Base-by-base conservation (phyloP, 2,888 invertebrate genomes). In the Cyaniris semiargus region DNA sequence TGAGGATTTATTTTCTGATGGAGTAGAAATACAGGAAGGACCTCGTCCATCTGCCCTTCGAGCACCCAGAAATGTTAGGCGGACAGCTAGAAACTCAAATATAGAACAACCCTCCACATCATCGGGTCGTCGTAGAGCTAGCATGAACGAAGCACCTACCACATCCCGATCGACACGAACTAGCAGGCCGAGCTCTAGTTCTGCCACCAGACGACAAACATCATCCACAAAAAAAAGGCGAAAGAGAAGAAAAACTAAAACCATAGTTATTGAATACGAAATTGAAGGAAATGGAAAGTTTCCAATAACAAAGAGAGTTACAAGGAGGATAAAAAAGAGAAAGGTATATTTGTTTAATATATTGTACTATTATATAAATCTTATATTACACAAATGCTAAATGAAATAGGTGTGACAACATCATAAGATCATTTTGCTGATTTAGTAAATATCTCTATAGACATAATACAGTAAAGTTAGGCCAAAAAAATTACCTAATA, bases 181-280 rank as follows among this genome's bases (percentile, higher is more conserved):
- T 38, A 77, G 66, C 18, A 79, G 81, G 44, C 78, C 77, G 21
- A 48, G 70, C 7, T 79, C 83, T 3, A 78, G 82, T 6, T 77
- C 81, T n/a, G 77, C 80, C 1, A 79, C 82, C 5, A 81, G 81
- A 18, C 82, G 83, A 48, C 81, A 84, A 76, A 82, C 83, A 31
- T 81, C 83, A 27, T 84, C 81, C n/a, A 84, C 84, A n/a, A 80
- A 82, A 81, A 85, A 85, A 77, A 88, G 88, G 81, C 83, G 84
- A 18, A 88, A 85, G 60, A 84, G 91, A 74, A 90, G 94, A 79
- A 91, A 90, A 80, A 92, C 94, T 79, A 94, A 94, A 83, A 96
- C 96, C 80, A 95, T 95, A 77, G 95, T 96, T 6, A 94, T 95
- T n/a, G 96, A 96, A 80, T 96, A 96, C 85, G 95, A 96, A 85